A percentile compares a stretch with the other conserved stretches of the same genome.
These are phyloP conservation scores for Sparidentex hasta DNA, from an alignment of 2,797 vertebrate genomes.

Conservation along the genomic window DNA sequence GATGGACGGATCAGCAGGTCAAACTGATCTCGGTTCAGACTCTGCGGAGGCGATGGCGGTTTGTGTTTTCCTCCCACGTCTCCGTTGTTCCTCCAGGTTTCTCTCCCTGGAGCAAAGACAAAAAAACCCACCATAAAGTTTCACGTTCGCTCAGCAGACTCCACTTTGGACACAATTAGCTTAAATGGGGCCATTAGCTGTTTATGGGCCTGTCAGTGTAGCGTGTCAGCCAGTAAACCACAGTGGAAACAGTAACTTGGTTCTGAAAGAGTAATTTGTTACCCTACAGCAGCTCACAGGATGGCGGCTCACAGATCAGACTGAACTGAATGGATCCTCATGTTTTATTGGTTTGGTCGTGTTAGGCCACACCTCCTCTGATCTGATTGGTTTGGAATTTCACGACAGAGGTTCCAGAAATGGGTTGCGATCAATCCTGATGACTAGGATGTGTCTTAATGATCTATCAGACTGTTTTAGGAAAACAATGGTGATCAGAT, in stretches of 20 bases:
- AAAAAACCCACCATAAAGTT: constrained; percentile 27
- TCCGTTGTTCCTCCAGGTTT: constrained; percentile 14
- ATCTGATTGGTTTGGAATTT: background rate
- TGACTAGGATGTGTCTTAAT: too few species aligned
- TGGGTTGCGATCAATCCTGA: background rate
- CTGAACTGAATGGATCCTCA: background rate
- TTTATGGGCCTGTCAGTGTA: constrained; percentile 51
- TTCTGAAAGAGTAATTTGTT: constrained; percentile 32
- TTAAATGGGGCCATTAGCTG: constrained; percentile 47
- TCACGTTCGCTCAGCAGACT: constrained; percentile 34
- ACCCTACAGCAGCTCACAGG: background rate
- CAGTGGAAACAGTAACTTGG: constrained; percentile 48
- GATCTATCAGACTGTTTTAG: background rate
- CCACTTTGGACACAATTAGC: constrained; percentile 48
- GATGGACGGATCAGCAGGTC: background rate
- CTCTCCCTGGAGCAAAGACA: constrained; percentile 47
- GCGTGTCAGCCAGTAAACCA: constrained; percentile 50
- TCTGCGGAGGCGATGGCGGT: background rate
- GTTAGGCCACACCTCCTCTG: background rate
- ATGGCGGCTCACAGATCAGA: background rate
- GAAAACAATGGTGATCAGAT: too few species aligned
- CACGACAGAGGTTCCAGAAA: background rate
- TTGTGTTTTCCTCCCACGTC: background rate
- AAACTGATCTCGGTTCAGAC: background rate
- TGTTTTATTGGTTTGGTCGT: background rate